Base-by-base conservation (phyloP, 2,888 invertebrate species). In the Ceramica pisi region DNA sequence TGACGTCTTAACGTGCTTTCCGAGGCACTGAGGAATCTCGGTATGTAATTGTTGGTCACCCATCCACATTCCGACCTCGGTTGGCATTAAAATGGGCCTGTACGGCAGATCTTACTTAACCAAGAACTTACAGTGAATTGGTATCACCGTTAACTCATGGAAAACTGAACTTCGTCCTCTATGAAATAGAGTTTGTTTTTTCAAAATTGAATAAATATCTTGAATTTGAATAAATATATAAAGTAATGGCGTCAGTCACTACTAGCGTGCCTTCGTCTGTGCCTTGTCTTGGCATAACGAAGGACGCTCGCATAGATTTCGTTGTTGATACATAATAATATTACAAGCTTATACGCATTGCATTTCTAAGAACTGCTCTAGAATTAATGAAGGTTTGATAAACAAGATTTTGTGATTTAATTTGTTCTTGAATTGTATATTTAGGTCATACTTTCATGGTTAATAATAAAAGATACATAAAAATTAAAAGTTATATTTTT, bases 291-390 rank as follows among this genome's bases (percentile, higher is more conserved):
- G 75, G 84, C 66, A 66, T 31, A 80, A 12, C 38, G 84, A 87
- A 87, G 87, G 86, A 84, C 85, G 51, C 56, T 78, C 53, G 50
- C 66, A 77, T 78, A 77, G 80, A 83, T 78, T 75, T 80, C 38
- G 56, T 41, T 72, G 69, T 75, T 72, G 80, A 84, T 80, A 82
- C 74, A 78, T 80, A 82, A 72, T 66, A 71, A 72, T 66, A 71
- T 71, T 70, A 71, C 73, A 65, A 56, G 10, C 51, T 60, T 68
- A n/a, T 41, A 64, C 21, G 46, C 48, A 69, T 62, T 61, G 62
- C 63, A 63, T 67, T 72, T 68, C 81, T 71, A n/a, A 64, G 78
- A 81, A 77, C 21, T 31, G 1, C 19, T 48, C 31, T 64, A 44
- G 65, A 72, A 63, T 78, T 59, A 55, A 56, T 72, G 23, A 21